A percentile compares a stretch with the other conserved stretches of the same genome.
Evolutionary conservation across 2,797 vertebrate species (phyloP).

Genomic region (Gambelia wislizenii): DNA sequence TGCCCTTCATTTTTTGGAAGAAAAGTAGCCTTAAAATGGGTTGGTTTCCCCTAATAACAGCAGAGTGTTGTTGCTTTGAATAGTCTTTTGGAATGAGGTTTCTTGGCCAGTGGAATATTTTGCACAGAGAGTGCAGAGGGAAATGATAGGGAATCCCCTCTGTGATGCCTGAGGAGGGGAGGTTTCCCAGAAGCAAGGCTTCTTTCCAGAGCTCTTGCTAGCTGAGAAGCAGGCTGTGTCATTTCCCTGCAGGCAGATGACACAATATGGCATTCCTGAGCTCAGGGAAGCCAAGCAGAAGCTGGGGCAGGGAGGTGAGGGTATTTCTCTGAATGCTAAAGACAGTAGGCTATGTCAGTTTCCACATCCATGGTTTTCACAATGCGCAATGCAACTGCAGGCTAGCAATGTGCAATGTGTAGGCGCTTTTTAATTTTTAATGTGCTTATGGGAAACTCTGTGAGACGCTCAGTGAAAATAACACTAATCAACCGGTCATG

Average conservation of each 20-base stretch:
- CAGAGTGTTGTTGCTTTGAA: background rate
- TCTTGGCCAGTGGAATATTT: background rate
- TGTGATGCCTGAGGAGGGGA: background rate
- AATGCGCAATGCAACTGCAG: fast-evolving
- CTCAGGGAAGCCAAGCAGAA: background rate
- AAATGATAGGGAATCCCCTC: background rate
- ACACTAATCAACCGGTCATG: background rate
- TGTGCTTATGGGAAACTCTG: background rate
- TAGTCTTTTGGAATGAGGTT: background rate
- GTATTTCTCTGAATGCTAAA: slow-evolving; percentile 9
- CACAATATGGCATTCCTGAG: background rate
- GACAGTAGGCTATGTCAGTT: fast-evolving
- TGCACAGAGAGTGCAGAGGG: background rate
- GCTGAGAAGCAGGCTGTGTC: fast-evolving
- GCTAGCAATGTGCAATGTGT: background rate
- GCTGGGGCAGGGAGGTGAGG: background rate
- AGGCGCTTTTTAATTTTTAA: background rate
- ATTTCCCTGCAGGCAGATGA: background rate
- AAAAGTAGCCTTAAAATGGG: background rate
- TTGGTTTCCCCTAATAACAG: fast-evolving
- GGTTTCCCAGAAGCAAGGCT: background rate
- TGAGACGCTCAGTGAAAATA: background rate
- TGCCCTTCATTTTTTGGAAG: background rate
- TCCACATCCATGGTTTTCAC: background rate
- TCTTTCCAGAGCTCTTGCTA: background rate